Conservation (phyloP, 2,113 vertebrate genomes). For the Heterotis niloticus region DNA sequence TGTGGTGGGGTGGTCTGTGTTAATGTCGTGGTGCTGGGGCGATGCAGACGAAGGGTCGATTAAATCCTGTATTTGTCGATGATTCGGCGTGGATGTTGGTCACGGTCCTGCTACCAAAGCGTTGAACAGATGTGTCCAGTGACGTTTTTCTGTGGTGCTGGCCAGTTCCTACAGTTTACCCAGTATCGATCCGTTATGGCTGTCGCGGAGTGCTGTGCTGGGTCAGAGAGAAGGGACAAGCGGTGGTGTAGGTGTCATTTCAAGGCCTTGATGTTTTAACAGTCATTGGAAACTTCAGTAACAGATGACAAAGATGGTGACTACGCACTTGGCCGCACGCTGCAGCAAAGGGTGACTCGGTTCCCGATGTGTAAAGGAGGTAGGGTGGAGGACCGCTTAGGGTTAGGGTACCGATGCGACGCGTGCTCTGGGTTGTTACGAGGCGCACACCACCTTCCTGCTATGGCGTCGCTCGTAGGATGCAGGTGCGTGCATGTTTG, state of each 20-base stretch:
- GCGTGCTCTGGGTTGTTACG: not conserved
- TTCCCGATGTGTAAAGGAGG: no score
- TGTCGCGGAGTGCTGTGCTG: not conserved
- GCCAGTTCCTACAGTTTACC: no score
- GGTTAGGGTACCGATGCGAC: not conserved
- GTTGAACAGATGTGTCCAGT: no score
- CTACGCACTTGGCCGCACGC: no score
- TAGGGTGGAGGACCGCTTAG: no score
- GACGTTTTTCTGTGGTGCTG: no score
- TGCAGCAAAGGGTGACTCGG: no score
- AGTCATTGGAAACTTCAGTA: not conserved
- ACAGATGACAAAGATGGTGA: not conserved
- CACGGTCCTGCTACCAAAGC: no score
- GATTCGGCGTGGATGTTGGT: not conserved
- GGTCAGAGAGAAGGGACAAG: not conserved
- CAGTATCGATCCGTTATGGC: not conserved
- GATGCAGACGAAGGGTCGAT: constrained; percentile 25
- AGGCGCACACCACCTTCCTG: not conserved
- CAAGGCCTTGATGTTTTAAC: no score
- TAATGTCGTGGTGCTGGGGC: constrained; percentile 15
- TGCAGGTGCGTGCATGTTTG: not conserved
- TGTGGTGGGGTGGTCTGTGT: constrained; percentile 36
- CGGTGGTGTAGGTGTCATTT: not conserved
- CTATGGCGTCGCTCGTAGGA: not conserved
- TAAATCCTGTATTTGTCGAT: constrained; percentile 26